Percentiles rank a stretch among this genome's conserved stretches.
These are phyloP conservation scores for Buphagus erythrorhynchus DNA, from an alignment of 2,797 vertebrate genomes.

Conservation along the genomic window DNA sequence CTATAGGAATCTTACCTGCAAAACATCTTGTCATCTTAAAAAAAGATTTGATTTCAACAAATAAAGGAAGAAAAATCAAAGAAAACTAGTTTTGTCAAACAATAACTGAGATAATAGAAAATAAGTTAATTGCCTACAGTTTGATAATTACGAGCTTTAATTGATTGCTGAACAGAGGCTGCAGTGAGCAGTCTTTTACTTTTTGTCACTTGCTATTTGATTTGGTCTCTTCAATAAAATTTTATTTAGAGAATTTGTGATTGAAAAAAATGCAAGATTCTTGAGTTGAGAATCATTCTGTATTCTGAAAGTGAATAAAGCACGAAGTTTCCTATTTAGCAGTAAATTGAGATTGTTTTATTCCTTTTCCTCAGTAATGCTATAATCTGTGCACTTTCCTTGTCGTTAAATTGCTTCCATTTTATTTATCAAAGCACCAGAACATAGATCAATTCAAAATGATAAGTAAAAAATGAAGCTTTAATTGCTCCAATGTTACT, in stretches of 20 bases:
- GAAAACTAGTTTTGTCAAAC: background rate
- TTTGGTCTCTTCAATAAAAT: conserved; percentile 11
- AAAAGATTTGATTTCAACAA: background rate
- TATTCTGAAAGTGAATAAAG: background rate
- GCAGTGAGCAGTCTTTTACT: background rate
- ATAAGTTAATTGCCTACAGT: background rate
- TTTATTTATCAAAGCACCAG: background rate
- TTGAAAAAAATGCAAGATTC: background rate
- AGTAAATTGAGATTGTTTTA: background rate
- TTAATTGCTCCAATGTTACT: background rate
- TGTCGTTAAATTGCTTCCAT: background rate
- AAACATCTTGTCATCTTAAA: background rate
- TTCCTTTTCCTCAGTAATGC: background rate
- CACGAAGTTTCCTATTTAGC: background rate
- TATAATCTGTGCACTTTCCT: background rate
- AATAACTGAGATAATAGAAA: conserved; percentile 9
- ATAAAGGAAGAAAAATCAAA: background rate
- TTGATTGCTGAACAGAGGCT: background rate
- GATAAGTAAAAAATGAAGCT: background rate
- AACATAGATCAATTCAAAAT: background rate
- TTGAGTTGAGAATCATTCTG: background rate
- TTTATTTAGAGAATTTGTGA: conserved; percentile 27
- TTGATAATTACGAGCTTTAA: conserved; percentile 23
- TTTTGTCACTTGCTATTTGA: conserved; percentile 16
- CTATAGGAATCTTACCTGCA: background rate